Conservation (phyloP, 2,797 vertebrate species). For the Benthosema pterotum region DNA sequence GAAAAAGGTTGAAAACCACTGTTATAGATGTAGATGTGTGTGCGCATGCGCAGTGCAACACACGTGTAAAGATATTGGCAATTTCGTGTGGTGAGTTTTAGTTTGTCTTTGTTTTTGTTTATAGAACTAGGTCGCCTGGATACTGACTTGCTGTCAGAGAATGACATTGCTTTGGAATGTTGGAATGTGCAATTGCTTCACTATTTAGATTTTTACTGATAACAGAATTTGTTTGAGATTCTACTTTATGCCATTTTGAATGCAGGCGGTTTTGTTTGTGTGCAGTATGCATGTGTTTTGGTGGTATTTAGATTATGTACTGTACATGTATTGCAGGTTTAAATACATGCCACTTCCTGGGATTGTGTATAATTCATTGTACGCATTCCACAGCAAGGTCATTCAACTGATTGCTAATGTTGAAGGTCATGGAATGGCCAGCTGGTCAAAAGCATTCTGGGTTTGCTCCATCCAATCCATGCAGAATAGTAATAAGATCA, state of each 20-base stretch:
- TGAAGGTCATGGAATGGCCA: conserved; percentile 17
- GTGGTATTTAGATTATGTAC: not conserved
- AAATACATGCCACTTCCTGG: not conserved
- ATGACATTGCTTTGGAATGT: conserved; percentile 30
- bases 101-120: conserved; percentile 10
- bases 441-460: conserved; percentile 2
- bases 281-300: no score
- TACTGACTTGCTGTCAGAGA: conserved; percentile 35
- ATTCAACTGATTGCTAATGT: conserved; percentile 1
- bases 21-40: no score
- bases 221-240: no score
- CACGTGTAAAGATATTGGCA: no score
- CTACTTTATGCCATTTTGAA: no score
- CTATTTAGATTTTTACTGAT: no score
- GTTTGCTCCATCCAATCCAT: conserved; percentile 4
- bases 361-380: not conserved
- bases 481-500: no score
- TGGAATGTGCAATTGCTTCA: conserved; percentile 37
- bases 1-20: no score
- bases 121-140: conserved; percentile 60
- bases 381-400: not conserved
- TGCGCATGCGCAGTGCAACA: no score
- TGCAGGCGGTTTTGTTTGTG: no score
- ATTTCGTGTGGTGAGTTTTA: conserved; percentile 23
- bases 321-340: not conserved